phyloP scores from a whole-genome alignment of 2,888 invertebrate genomes.

The Ramazzottius varieornatus region DNA sequence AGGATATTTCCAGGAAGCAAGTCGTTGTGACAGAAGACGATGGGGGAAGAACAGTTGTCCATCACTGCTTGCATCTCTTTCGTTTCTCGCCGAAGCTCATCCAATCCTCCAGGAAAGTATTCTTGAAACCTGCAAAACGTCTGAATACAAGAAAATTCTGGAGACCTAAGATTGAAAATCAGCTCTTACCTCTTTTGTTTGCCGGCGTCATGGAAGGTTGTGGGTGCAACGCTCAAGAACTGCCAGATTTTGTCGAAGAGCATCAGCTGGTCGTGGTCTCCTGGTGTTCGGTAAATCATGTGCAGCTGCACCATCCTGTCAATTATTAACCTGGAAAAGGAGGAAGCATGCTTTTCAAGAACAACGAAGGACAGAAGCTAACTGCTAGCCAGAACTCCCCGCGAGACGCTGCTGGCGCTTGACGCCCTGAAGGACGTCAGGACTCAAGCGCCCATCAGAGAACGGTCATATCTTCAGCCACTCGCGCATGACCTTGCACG shows the following conservation, averaged over 20 bases:
- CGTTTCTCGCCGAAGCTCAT: background rate
- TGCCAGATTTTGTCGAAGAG: background rate
- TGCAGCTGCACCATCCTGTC: background rate
- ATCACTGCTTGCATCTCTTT: background rate
- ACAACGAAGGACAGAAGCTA: no score
- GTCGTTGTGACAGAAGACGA: slow-evolving; percentile 28
- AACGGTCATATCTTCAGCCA: no score
- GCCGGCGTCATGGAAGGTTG: background rate
- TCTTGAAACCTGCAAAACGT: background rate
- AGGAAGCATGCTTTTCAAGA: no score
- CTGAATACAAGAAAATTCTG: background rate
- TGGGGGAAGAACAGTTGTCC: no score
- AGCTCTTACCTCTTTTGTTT: background rate
- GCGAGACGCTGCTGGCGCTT: no score
- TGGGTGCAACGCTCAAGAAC: background rate
- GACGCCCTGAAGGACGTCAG: no score
- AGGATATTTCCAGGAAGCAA: slow-evolving; percentile 26
- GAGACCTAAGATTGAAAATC: background rate
- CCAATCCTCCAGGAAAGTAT: background rate
- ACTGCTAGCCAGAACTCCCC: no score
- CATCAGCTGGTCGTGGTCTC: background rate
- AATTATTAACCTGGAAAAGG: slow-evolving; percentile 4
- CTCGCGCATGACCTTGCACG: no score
- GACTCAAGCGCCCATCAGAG: no score
- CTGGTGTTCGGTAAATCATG: background rate